phyloP scores from a whole-genome alignment of 2,797 vertebrate genomes.

The Mycteria americana region DNA sequence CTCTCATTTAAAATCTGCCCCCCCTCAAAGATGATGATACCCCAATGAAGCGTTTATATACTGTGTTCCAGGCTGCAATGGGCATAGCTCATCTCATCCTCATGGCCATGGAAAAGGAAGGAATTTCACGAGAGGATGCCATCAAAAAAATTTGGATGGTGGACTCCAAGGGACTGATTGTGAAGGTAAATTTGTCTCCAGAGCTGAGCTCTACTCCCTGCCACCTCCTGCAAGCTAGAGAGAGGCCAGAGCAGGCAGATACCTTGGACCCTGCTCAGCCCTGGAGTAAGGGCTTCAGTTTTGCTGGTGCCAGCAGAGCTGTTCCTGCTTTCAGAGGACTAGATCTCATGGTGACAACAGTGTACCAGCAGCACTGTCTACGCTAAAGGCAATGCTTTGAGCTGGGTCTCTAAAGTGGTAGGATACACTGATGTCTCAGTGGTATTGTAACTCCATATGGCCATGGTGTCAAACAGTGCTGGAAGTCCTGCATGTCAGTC shows the following conservation, averaged over 20 bases:
- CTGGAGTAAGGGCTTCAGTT: neutral
- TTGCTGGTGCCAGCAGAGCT: neutral
- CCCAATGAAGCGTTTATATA: neutral
- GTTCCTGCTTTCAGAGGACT: neutral
- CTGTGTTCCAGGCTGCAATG: conserved; percentile 86
- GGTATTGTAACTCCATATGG: neutral
- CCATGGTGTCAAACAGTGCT: neutral
- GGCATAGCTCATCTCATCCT: conserved; percentile 92
- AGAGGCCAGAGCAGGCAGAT: neutral
- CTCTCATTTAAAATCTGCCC: neutral
- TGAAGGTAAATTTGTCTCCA: conserved; percentile 82
- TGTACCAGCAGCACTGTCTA: neutral
- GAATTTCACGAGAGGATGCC: conserved; percentile 82
- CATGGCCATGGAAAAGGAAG: conserved; percentile 97
- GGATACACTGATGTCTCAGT: no score
- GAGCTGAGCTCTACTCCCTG: neutral
- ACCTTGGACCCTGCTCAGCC: neutral
- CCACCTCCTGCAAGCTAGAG: neutral
- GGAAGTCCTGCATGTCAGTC: neutral
- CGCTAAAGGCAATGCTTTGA: fast-evolving
- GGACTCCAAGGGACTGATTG: conserved; percentile 94
- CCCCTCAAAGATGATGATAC: neutral
- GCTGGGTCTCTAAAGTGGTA: neutral
- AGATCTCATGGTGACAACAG: neutral
- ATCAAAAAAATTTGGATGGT: conserved; percentile 96